These are phyloP conservation scores for Heterochromis multidens DNA, from an alignment of 2,113 vertebrate species.

Conservation along the genomic window DNA sequence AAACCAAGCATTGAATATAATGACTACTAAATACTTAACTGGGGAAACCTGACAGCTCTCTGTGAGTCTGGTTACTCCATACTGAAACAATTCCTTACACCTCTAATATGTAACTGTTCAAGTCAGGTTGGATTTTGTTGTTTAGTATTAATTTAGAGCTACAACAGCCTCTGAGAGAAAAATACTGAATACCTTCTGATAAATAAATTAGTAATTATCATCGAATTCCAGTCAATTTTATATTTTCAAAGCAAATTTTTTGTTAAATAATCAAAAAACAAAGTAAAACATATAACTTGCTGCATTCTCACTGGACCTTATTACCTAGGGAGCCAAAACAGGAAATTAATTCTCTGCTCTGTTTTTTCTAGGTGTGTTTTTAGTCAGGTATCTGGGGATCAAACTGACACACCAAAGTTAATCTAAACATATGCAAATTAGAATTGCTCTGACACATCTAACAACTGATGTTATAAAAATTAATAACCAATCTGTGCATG, in stretches of 20 bases:
- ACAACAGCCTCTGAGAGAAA: too few species aligned
- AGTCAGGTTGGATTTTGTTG: accelerated
- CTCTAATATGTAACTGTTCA: not conserved
- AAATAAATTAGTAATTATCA: not conserved
- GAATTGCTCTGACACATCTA: not conserved
- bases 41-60: not conserved
- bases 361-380: not conserved
- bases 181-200: not conserved
- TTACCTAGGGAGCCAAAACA: not conserved
- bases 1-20: not conserved
- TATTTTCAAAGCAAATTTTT: not conserved
- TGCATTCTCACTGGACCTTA: not conserved
- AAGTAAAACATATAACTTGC: not conserved
- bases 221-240: not conserved
- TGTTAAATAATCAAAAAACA: not conserved
- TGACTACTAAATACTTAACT: not conserved
- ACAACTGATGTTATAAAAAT: not conserved
- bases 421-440: not conserved
- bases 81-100: not conserved
- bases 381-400: not conserved
- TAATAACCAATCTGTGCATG: not conserved
- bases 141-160: too few species aligned
- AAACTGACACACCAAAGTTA: not conserved
- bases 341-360: not conserved
- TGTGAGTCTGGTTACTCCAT: not conserved